Percentiles rank a stretch among this genome's conserved stretches.
Conservation (phyloP, 2,797 vertebrate genomes). For the Pelobates cultripes region DNA sequence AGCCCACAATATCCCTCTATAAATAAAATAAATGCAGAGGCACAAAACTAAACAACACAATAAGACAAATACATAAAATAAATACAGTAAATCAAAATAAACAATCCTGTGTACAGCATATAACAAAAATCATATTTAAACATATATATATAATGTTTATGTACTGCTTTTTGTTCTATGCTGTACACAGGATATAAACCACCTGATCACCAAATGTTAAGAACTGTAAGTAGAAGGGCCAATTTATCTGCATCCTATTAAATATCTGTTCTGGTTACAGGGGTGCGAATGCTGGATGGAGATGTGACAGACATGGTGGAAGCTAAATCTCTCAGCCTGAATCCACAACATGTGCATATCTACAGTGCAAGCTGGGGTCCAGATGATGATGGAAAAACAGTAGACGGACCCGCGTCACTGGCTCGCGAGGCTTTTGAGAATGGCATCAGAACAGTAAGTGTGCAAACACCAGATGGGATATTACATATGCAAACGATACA, state of each 20-base stretch:
- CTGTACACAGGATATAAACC: too few species aligned
- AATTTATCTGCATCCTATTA: background rate
- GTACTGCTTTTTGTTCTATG: too few species aligned
- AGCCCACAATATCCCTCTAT: too few species aligned
- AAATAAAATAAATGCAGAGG: too few species aligned
- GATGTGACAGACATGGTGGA: slow-evolving; percentile 99
- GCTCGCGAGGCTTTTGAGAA: slow-evolving; percentile 96
- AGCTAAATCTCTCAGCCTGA: slow-evolving; percentile 92
- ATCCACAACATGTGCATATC: slow-evolving; percentile 95
- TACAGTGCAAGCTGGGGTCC: slow-evolving; percentile 99
- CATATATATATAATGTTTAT: too few species aligned
- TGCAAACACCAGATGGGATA: background rate
- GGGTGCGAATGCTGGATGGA: slow-evolving; percentile 96
- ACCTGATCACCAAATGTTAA: too few species aligned
- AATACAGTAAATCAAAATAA: too few species aligned
- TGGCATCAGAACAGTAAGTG: slow-evolving; percentile 90
- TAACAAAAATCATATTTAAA: too few species aligned
- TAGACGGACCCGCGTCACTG: slow-evolving; percentile 94
- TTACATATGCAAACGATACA: background rate
- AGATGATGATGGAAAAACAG: slow-evolving; percentile 95
- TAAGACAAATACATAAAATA: too few species aligned
- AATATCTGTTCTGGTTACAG: slow-evolving; percentile 64
- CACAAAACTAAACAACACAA: too few species aligned
- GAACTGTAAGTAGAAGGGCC: too few species aligned
- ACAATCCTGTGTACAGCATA: too few species aligned